Base-by-base conservation (phyloP, 2,888 invertebrate genomes). In the Ochropleura leucogaster region DNA sequence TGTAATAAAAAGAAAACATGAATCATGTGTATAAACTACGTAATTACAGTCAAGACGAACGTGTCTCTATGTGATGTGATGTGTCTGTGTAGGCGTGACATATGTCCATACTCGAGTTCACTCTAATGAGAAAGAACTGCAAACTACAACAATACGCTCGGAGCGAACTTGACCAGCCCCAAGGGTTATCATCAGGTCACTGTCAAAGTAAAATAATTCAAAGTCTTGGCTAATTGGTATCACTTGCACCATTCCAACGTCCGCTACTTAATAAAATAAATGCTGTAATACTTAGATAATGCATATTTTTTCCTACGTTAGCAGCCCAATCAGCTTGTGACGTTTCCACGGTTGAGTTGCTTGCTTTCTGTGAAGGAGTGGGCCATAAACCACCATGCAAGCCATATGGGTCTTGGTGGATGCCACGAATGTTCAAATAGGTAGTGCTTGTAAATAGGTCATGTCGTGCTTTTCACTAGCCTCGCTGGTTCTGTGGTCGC, bases 131-230 rank as follows among this genome's bases (percentile, higher is more conserved):
- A 44, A 65, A 30, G 40, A 18, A 30, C 51, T 63, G 3, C 40
- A 30, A 12, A 20, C 62, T 49, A 69, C 53, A 70, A 67, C n/a
- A n/a, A n/a, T n/a, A n/a, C 59, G 51, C 46, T 51, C 18, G 1
- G 10, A 68, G 20, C 8, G 66, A 82, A 46, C 80, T 80, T 63
- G 77, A 69, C 69, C 53, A 63, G 18, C 7, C 40, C 30, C 18
- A 69, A 70, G 53, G 62, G n/a, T 59, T 76, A 68, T 42, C 47
- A 10, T 59, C n/a, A 55, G 72, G 53, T 68, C 60, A 67, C 55
- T 67, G 67, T 47, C 55, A 80, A 68, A 67, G 51, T 47, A 46
- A 74, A 47, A 64, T 30, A 44, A 44, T 12, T 59, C 40, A 59
- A 59, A 79, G 74, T 55, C 44, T 49, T 57, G n/a, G 62, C 5